phyloP scores from a whole-genome alignment of 2,113 vertebrate species.

The Aegotheles bennettii region DNA sequence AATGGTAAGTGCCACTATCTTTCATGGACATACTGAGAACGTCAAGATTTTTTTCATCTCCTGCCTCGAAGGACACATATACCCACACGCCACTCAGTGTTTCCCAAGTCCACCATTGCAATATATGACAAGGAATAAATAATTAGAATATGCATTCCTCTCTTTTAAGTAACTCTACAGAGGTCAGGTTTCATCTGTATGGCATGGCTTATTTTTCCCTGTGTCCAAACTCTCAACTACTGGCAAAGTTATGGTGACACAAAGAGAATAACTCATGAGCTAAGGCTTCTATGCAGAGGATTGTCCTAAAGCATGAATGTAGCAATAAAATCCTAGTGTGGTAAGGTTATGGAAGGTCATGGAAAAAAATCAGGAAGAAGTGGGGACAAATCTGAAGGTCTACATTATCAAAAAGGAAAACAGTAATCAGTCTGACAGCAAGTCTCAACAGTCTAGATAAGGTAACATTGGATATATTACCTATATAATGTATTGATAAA shows the following conservation, averaged over 20 bases:
- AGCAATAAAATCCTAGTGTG: background rate
- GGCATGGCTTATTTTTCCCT: background rate
- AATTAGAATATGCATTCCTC: background rate
- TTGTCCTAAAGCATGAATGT: background rate
- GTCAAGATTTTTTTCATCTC: background rate
- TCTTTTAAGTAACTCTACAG: background rate
- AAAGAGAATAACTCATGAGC: background rate
- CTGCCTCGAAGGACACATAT: background rate
- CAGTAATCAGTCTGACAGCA: background rate
- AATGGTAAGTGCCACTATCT: background rate
- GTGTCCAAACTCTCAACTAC: background rate
- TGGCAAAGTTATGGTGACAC: background rate
- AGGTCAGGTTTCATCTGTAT: background rate
- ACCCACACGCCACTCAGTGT: background rate
- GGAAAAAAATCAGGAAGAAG: background rate
- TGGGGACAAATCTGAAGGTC: background rate
- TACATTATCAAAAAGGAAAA: background rate
- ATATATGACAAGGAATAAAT: background rate
- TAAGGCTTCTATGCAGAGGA: background rate
- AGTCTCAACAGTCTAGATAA: background rate
- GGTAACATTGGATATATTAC: background rate
- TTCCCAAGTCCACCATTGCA: fast-evolving
- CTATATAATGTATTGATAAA: background rate
- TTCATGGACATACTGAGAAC: background rate
- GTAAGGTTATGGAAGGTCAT: background rate